Evolutionary conservation across 2,797 vertebrate species (phyloP), one percentile per base, ranked within the genome.

Genomic region (Malurus splendens): DNA sequence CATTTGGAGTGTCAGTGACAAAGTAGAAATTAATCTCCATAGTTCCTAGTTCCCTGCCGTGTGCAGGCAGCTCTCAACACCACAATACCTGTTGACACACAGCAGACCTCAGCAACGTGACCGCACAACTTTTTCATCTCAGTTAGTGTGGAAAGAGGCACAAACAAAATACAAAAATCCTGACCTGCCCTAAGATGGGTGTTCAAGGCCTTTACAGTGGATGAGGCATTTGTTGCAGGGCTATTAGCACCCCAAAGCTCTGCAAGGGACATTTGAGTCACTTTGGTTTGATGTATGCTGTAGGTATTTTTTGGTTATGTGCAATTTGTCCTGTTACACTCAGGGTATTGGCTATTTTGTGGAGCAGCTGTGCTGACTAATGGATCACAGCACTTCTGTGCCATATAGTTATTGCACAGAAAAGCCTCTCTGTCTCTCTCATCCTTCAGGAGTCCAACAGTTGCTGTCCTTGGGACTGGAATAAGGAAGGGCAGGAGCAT

Each of bases 241-340:
- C 85, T 92, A 93, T 95, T 92, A 95, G 92, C 68, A 88, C 82
- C 90, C 90, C 77, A 42, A 79, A 93, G 82, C 1, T 2, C 79
- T 86, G 85, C 78, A 67, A 86, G 72, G 65, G 86, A 92, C 81
- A 72, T 93, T 93, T 82, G 77, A 87, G 90, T 95, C 95, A 92
- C 92, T 91, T 71, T 39, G 82, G 65, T 74, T 92, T 95, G 93
- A 95, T 93, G 85, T 86, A 95, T 90, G 92, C 93, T 84, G 71
- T 82, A 92, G 94, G 90, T 93, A 93, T 95, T 89, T 95, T 95
- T 93, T 93, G 93, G 94, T 95, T 95, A 95, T 93, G 95, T 93
- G 93, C 94, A 92, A 93, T 95, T 92, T 95, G 93, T 95, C 89
- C 90, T 93, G 90, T 92, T 94, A 89, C 74, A 89, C 74, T 90